phyloP scores from a whole-genome alignment of 2,113 vertebrate genomes.

The Chlorodrepanis virens region DNA sequence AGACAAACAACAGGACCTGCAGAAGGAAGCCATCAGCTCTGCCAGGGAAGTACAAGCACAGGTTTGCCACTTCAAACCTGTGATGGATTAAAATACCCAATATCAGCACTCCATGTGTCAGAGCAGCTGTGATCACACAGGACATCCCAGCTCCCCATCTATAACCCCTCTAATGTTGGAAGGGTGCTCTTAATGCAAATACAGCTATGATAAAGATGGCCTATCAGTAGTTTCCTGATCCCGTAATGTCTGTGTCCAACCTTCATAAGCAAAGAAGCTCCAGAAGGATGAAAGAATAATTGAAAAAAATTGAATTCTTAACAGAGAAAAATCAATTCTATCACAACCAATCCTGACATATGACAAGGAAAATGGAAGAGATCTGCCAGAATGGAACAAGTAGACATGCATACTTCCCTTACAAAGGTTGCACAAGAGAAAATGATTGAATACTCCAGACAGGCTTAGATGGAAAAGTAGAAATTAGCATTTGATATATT shows the following conservation, averaged over 20 bases:
- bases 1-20: neutral
- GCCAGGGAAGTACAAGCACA: neutral
- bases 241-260: neutral
- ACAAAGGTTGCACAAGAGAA: neutral
- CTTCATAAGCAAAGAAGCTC: neutral
- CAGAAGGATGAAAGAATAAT: neutral
- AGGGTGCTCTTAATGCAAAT: neutral
- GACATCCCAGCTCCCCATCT: neutral
- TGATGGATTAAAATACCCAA: neutral
- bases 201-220: neutral
- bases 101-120: neutral
- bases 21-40: neutral
- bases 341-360: neutral
- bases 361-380: slow-evolving; percentile 15
- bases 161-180: neutral
- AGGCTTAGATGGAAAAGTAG: neutral
- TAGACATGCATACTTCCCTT: neutral
- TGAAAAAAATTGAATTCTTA: neutral
- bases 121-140: neutral
- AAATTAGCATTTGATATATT: neutral
- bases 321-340: neutral
- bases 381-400: neutral
- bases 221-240: neutral
- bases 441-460: neutral
- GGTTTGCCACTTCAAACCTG: neutral